Conservation (phyloP, 2,113 vertebrate genomes). For the Arenaria interpres region DNA sequence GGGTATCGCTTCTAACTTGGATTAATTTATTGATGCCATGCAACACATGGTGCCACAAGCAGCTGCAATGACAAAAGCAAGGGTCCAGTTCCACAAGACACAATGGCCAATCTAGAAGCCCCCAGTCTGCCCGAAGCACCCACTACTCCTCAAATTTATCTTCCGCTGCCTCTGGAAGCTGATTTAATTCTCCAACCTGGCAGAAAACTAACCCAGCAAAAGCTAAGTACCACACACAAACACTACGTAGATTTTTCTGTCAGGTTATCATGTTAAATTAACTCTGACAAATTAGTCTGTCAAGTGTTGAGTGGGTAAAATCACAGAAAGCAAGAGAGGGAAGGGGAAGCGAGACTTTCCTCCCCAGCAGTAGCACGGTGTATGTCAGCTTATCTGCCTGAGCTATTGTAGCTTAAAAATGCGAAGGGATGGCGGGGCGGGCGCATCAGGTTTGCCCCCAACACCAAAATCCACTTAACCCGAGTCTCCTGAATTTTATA, state of each 20-base stretch:
- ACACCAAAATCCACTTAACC: not conserved
- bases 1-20: not conserved
- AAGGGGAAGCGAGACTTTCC: not conserved
- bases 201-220: not conserved
- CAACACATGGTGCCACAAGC: constrained; percentile 36
- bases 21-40: constrained; percentile 1
- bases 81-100: not conserved
- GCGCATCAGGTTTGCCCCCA: not conserved
- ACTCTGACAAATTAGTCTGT: not conserved
- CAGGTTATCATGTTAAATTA: not conserved
- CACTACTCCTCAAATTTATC: not conserved
- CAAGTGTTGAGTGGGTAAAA: not conserved
- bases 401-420: not conserved
- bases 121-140: not conserved
- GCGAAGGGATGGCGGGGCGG: rapidly evolving
- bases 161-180: not conserved
- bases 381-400: not conserved
- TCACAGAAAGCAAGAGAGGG: not conserved
- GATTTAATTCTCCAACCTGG: not conserved
- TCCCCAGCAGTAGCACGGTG: rapidly evolving
- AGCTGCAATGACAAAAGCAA: constrained; percentile 48
- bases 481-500: not conserved
- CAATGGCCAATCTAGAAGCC: not conserved
- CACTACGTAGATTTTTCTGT: not conserved
- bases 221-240: not conserved